phyloP scores from a whole-genome alignment of 1,140 invertebrate genomes.

The Daktulosphaira vitifoliae region DNA sequence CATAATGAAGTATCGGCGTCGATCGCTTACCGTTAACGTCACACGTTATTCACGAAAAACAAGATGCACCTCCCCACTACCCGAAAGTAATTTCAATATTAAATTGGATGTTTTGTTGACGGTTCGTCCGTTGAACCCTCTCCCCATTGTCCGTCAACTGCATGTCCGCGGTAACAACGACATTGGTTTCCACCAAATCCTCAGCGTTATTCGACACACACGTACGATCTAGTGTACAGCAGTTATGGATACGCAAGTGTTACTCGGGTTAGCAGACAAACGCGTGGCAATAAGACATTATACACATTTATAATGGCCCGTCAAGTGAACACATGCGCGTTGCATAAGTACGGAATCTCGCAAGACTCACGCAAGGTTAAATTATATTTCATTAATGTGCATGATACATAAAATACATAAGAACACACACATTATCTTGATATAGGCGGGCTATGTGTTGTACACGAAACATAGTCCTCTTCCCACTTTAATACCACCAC shows the following conservation, averaged over 20 bases:
- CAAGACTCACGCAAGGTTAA: neutral
- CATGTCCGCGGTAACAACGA: neutral
- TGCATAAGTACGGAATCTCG: neutral
- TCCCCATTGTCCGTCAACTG: constrained; percentile 23
- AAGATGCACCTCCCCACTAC: neutral
- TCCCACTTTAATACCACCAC: neutral
- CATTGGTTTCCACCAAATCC: neutral
- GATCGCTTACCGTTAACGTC: constrained; percentile 17
- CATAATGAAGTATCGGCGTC: neutral
- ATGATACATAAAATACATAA: no score
- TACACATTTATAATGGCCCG: neutral
- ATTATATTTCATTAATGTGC: constrained; percentile 4
- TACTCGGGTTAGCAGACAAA: no score
- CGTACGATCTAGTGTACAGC: neutral
- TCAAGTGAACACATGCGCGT: neutral
- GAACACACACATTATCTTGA: no score
- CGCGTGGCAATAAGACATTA: constrained; percentile 3
- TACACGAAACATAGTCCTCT: neutral
- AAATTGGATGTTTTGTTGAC: constrained; percentile 32
- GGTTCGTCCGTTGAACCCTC: constrained; percentile 27
- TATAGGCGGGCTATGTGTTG: neutral
- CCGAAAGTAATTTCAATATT: constrained; percentile 30
- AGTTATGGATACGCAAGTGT: no score
- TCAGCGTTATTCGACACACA: constrained; percentile 1
- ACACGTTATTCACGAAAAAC: neutral